Evolutionary conservation across 2,888 invertebrate genomes (phyloP).

Genomic region (Aricia artaxerxes): DNA sequence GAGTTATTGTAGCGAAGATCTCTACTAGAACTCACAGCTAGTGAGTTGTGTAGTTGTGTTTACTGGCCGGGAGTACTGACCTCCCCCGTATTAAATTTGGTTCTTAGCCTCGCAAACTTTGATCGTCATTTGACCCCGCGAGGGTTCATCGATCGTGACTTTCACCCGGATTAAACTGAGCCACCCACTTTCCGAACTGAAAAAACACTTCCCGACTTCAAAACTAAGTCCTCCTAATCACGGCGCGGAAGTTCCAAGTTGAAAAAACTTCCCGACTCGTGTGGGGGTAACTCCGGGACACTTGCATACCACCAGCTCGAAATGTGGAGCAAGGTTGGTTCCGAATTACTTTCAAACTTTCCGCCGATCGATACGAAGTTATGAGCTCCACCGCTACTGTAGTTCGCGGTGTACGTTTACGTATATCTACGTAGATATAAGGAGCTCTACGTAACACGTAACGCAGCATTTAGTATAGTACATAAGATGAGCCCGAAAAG

Average conservation of each 20-base stretch:
- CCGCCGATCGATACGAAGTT: conserved; percentile 74
- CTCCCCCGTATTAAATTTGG: conserved; percentile 72
- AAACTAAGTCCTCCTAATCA: conserved; percentile 81
- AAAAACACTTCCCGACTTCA: conserved; percentile 77
- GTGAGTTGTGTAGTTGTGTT: conserved; percentile 6
- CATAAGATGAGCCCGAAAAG: conserved; percentile 34
- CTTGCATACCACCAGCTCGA: conserved; percentile 74
- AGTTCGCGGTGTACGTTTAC: conserved; percentile 38
- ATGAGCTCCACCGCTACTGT: conserved; percentile 55
- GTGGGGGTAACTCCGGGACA: conserved; percentile 79
- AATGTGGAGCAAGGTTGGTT: conserved; percentile 78
- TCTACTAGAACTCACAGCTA: not conserved
- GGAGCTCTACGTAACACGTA: not conserved
- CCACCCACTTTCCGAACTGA: conserved; percentile 80
- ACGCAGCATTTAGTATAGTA: not conserved
- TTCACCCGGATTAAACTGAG: conserved; percentile 80
- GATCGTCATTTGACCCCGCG: conserved; percentile 73
- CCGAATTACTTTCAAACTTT: conserved; percentile 78
- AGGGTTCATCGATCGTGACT: conserved; percentile 77
- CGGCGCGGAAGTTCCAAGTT: conserved; percentile 54
- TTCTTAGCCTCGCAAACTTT: conserved; percentile 76
- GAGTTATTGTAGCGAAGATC: not conserved
- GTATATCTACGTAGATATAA: not conserved
- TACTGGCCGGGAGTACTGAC: conserved; percentile 55
- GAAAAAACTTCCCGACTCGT: conserved; percentile 76